Conservation (phyloP, 1,140 invertebrate genomes). For the Camponotus floridanus region DNA sequence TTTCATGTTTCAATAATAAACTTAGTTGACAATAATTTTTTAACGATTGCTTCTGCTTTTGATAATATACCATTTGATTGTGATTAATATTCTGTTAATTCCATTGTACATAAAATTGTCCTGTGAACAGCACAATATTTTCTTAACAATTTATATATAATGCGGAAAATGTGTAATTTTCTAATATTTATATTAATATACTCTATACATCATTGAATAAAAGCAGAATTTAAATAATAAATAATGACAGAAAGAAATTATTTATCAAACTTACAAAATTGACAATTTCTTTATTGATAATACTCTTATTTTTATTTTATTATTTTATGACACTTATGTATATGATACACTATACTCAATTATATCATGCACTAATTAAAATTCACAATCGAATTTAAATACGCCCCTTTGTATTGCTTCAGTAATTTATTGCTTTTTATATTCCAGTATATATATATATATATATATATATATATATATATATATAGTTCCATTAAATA, state of each 20-base stretch:
- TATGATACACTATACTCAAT: conserved; percentile 8
- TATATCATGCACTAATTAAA: conserved; percentile 25
- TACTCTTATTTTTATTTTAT: neutral
- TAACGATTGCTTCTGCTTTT: neutral
- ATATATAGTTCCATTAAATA: neutral
- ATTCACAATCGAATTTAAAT: neutral
- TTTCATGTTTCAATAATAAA: conserved; percentile 14
- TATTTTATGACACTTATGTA: neutral
- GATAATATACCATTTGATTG: neutral
- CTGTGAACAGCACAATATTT: neutral
- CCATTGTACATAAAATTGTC: neutral
- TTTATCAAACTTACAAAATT: neutral
- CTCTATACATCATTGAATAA: no score
- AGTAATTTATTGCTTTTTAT: conserved; percentile 33
- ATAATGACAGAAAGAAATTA: neutral
- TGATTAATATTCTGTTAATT: conserved; percentile 14
- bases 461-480: conserved; percentile 21
- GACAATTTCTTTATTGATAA: neutral
- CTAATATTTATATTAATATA: neutral
- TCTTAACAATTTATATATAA: neutral
- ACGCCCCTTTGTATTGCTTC: neutral
- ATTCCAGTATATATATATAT: conserved; percentile 23
- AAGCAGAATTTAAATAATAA: conserved; percentile 5
- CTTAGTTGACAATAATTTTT: neutral
- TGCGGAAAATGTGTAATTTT: neutral